Conservation (phyloP, 30 jellyfish, hydroid and myxozoan species). For the Mastigias papua region DNA sequence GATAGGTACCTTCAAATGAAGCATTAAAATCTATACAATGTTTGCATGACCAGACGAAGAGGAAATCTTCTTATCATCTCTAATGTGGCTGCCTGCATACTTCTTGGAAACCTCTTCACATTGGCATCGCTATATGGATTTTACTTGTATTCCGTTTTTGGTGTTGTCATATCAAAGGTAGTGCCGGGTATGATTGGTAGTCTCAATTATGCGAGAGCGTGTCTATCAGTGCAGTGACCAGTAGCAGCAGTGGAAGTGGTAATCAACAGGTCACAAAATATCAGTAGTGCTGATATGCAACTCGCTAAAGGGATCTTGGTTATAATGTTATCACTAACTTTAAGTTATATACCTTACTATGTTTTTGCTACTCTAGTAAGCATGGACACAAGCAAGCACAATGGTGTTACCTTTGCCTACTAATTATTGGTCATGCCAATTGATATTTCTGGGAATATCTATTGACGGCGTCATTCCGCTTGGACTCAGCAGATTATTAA, state of each 20-base stretch:
- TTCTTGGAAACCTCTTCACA: not conserved
- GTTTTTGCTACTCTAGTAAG: not conserved
- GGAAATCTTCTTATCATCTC: not conserved
- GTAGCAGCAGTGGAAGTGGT: not conserved
- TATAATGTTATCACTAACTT: not conserved
- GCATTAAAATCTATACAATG: slow-evolving; percentile 11
- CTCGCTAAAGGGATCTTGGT: slow-evolving; percentile 1
- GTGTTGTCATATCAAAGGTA: not conserved
- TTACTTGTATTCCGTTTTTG: not conserved
- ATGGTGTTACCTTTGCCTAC: not conserved
- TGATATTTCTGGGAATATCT: slow-evolving; percentile 12
- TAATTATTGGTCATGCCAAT: slow-evolving; percentile 5
- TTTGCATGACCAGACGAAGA: slow-evolving; percentile 18
- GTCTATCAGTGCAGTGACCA: not conserved
- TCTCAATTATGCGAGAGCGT: not conserved
- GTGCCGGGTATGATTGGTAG: not conserved
- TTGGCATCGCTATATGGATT: slow-evolving; percentile 12
- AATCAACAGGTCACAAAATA: not conserved
- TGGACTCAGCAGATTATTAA: slow-evolving; percentile 19
- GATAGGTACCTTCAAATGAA: slow-evolving; percentile 58
- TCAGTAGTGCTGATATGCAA: not conserved
- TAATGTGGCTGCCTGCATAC: not conserved
- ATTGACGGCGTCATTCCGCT: slow-evolving; percentile 1
- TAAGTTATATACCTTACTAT: not conserved
- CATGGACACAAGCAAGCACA: not conserved